Evolutionary conservation across 2,888 invertebrate genomes (phyloP).

Genomic region (Volucella inanis): DNA sequence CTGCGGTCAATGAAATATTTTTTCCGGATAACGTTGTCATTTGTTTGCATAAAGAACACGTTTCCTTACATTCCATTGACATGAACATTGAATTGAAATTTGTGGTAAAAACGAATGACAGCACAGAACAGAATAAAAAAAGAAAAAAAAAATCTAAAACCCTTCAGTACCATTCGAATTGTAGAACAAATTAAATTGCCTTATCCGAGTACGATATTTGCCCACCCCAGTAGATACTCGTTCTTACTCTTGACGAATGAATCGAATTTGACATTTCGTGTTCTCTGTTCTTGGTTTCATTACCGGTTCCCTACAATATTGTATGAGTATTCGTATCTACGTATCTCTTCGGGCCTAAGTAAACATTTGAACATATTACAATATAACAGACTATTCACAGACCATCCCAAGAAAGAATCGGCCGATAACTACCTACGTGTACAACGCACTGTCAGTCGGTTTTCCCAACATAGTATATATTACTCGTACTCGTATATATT

Average conservation of each 20-base stretch:
- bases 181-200: slow-evolving; percentile 15
- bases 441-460: too few relatives aligned
- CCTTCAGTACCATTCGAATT: neutral
- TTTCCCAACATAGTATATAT: neutral
- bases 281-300: slow-evolving; percentile 49
- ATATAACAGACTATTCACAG: slow-evolving; percentile 39
- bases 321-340: slow-evolving; percentile 8
- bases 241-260: slow-evolving; percentile 38
- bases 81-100: slow-evolving; percentile 48
- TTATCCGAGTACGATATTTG: neutral
- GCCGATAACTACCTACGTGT: neutral
- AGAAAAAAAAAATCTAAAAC: slow-evolving; percentile 13
- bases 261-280: slow-evolving; percentile 67
- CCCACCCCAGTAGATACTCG: neutral
- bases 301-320: slow-evolving; percentile 57
- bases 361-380: slow-evolving; percentile 68
- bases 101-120: slow-evolving; percentile 31
- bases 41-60: slow-evolving; percentile 32
- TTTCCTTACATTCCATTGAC: slow-evolving; percentile 49
- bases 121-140: slow-evolving; percentile 3
- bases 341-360: slow-evolving; percentile 63
- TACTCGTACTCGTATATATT: slow-evolving; percentile 9
- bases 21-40: neutral
- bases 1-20: slow-evolving; percentile 14
- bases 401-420: slow-evolving; percentile 11